phyloP scores from a whole-genome alignment of 2,888 invertebrate species.

The Stenurella melanura region DNA sequence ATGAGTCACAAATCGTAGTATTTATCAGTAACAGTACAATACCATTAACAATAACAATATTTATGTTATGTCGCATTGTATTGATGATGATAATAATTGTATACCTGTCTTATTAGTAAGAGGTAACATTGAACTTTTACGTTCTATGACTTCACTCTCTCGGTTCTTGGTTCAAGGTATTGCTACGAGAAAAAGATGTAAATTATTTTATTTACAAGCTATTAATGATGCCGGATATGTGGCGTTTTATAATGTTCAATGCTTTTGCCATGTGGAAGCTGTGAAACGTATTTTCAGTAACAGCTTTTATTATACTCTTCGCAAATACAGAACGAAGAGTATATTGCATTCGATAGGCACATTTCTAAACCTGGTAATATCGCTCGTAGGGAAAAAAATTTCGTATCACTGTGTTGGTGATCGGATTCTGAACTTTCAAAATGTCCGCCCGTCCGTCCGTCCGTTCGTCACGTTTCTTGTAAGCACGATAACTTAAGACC shows the following conservation, averaged over 20 bases:
- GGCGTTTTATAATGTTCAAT: not conserved
- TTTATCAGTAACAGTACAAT: slow-evolving; percentile 5
- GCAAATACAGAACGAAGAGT: too few relatives aligned
- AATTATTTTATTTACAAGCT: slow-evolving; percentile 34
- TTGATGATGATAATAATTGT: slow-evolving; percentile 2
- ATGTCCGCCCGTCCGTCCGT: too few relatives aligned
- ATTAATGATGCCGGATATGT: slow-evolving; percentile 26
- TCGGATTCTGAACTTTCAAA: too few relatives aligned
- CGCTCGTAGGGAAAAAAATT: too few relatives aligned
- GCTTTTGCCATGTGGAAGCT: not conserved
- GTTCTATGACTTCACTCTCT: not conserved
- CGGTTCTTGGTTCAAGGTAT: slow-evolving; percentile 19
- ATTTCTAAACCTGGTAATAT: too few relatives aligned
- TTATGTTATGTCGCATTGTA: not conserved
- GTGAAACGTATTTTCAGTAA: not conserved
- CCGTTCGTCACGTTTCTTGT: too few relatives aligned
- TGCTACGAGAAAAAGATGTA: slow-evolving; percentile 38
- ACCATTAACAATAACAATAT: slow-evolving; percentile 11
- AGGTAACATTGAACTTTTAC: slow-evolving; percentile 14
- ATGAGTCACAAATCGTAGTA: slow-evolving; percentile 1
- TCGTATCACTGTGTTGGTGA: too few relatives aligned
- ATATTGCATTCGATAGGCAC: too few relatives aligned
- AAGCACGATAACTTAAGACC: too few relatives aligned
- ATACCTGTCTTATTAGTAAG: not conserved
- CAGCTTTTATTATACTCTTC: too few relatives aligned